phyloP scores from a whole-genome alignment of 1,140 invertebrate genomes.

The Leptinotarsa texana region DNA sequence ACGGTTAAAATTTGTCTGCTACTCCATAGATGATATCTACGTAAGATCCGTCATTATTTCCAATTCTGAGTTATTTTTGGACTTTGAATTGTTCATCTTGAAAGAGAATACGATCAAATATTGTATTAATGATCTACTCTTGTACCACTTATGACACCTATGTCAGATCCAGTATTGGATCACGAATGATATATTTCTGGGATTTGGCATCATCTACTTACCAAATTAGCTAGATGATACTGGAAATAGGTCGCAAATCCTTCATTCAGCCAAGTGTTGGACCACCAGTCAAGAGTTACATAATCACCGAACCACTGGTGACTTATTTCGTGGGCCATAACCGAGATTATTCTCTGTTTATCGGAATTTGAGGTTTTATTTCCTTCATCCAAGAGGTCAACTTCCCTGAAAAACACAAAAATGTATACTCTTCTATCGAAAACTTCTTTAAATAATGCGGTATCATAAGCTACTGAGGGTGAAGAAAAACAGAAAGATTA shows the following conservation, averaged over 20 bases:
- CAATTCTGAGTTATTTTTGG: too few species aligned
- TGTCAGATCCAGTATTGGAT: too few species aligned
- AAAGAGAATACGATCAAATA: too few species aligned
- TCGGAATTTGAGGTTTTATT: slow-evolving; percentile 56
- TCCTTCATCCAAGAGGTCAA: slow-evolving; percentile 61
- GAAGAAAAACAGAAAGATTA: too few species aligned
- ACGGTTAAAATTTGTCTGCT: too few species aligned
- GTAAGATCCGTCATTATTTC: too few species aligned
- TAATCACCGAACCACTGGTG: slow-evolving; percentile 76
- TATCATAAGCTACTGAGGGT: too few species aligned
- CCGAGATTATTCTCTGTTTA: slow-evolving; percentile 57
- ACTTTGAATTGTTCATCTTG: too few species aligned
- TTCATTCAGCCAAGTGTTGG: slow-evolving; percentile 60
- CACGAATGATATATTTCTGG: too few species aligned
- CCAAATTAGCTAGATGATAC: slow-evolving; percentile 44
- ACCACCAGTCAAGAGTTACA: slow-evolving; percentile 64
- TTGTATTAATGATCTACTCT: too few species aligned
- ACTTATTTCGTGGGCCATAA: slow-evolving; percentile 66
- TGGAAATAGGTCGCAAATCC: slow-evolving; percentile 59
- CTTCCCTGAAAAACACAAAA: slow-evolving; percentile 59
- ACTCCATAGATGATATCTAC: too few species aligned
- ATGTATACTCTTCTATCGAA: slow-evolving; percentile 6
- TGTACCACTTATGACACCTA: too few species aligned
- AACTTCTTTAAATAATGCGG: neutral
- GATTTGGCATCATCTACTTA: slow-evolving; percentile 17